phyloP scores from a whole-genome alignment of 2,888 invertebrate genomes.

The Calameuta filiformis region DNA sequence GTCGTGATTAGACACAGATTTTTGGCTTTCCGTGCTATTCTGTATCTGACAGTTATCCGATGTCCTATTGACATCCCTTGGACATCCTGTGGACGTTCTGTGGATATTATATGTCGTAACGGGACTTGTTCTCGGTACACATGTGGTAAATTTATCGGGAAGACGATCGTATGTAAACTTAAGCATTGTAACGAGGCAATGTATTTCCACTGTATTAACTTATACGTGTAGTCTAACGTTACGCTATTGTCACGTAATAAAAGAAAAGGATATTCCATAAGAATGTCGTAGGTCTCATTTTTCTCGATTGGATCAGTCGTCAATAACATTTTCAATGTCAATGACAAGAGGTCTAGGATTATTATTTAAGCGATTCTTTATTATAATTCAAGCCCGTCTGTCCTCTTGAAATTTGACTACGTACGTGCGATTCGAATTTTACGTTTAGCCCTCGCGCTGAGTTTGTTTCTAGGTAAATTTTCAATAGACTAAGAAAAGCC shows the following conservation, averaged over 20 bases:
- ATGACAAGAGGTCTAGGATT: not conserved
- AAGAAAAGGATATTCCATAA: constrained; percentile 3
- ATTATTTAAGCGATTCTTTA: not conserved
- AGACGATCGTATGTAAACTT: constrained; percentile 15
- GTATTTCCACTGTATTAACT: constrained; percentile 21
- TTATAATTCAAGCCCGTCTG: too few relatives aligned
- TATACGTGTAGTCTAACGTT: constrained; percentile 16
- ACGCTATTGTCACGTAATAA: constrained; percentile 1
- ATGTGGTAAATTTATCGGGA: not conserved
- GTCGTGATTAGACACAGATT: not conserved
- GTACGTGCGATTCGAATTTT: too few relatives aligned
- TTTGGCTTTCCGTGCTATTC: not conserved
- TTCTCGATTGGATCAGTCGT: not conserved
- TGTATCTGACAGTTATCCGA: not conserved
- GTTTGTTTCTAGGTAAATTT: too few relatives aligned
- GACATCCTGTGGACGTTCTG: not conserved
- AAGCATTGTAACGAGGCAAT: constrained; percentile 16
- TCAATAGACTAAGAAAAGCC: too few relatives aligned
- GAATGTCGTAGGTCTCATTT: not conserved
- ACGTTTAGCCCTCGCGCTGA: too few relatives aligned
- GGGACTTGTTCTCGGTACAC: not conserved
- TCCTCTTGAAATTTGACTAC: too few relatives aligned
- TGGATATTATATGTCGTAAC: not conserved
- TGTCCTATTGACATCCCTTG: not conserved
- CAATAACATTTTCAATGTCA: not conserved